Conservation (phyloP, 2,113 vertebrate genomes). For the Dicerorhinus sumatrensis region DNA sequence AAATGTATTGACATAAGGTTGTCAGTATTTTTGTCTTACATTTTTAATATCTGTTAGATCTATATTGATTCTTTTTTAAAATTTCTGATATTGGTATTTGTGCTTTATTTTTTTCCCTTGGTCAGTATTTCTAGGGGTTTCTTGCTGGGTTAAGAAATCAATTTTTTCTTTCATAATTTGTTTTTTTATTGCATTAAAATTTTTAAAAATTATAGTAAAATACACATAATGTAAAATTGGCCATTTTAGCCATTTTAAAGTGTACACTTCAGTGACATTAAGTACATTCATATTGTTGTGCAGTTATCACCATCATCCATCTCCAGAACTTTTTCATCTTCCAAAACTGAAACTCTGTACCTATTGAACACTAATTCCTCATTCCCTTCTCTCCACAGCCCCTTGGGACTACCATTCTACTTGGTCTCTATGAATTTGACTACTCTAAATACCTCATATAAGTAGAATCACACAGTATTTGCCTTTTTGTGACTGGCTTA, state of each 20-base stretch:
- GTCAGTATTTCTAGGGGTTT: background rate
- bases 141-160: background rate
- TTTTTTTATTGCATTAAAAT: background rate
- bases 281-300: background rate
- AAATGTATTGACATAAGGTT: background rate
- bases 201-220: background rate
- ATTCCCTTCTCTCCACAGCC: background rate
- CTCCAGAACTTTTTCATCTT: background rate
- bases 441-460: background rate
- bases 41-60: background rate
- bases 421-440: background rate
- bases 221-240: background rate
- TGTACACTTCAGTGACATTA: background rate
- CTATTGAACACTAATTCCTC: background rate
- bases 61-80: background rate
- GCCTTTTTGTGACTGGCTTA: background rate
- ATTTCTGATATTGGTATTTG: background rate
- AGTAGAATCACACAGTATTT: background rate
- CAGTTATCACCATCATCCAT: background rate
- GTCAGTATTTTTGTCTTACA: background rate
- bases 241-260: background rate
- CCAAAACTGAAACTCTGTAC: background rate
- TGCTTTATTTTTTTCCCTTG: background rate
- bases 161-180: slow-evolving; percentile 4
- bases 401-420: background rate